phyloP scores from a whole-genome alignment of 2,797 vertebrate species.

The Agapornis canus region DNA sequence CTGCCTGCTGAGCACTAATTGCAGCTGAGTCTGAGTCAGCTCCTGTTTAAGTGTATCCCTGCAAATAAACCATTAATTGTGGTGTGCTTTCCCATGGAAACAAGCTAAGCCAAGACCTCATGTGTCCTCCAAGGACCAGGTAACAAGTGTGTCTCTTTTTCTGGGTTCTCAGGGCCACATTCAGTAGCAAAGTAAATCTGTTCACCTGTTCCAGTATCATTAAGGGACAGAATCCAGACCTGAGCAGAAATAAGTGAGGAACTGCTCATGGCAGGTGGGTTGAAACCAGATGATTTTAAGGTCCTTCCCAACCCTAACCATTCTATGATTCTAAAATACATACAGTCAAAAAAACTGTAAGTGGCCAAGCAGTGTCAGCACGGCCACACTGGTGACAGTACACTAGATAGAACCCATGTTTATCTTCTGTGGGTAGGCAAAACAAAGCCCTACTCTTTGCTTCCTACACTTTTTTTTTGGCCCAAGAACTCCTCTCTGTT shows the following conservation, averaged over 20 bases:
- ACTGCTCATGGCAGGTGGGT: not conserved
- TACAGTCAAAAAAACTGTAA: not conserved
- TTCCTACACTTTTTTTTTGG: not conserved
- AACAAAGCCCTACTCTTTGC: not conserved
- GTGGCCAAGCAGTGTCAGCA: not conserved
- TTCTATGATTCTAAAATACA: not conserved
- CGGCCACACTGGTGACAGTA: not conserved
- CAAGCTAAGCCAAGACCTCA: not conserved
- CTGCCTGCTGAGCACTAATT: constrained; percentile 4
- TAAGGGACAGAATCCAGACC: not conserved
- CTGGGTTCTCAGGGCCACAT: not conserved
- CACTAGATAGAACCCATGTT: not conserved
- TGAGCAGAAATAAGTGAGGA: not conserved
- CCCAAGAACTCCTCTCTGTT: not conserved
- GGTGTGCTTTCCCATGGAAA: not conserved
- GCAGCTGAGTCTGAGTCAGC: constrained; percentile 18
- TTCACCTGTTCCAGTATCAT: not conserved
- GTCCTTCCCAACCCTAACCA: not conserved
- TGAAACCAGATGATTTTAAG: not conserved
- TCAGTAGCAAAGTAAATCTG: not conserved
- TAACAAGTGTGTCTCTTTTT: not conserved
- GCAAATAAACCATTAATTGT: not conserved
- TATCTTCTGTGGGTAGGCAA: not conserved
- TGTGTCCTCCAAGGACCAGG: not conserved
- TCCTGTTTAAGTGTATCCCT: not conserved